Evolutionary conservation across 2,113 vertebrate species (phyloP).

Genomic region (Onychorhynchus coronatus): DNA sequence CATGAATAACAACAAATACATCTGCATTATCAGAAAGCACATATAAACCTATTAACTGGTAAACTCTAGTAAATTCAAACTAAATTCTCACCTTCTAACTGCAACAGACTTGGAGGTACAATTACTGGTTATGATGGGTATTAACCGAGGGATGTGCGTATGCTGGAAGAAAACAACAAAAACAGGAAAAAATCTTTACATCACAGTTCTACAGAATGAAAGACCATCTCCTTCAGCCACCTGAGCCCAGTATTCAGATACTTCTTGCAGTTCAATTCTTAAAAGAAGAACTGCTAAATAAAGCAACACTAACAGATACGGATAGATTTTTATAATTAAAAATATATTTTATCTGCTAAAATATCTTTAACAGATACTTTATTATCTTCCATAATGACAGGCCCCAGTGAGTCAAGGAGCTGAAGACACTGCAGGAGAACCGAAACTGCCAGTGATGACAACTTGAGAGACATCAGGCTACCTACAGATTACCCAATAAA

Average conservation of each 20-base stretch:
- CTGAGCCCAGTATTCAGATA: neutral
- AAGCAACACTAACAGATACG: neutral
- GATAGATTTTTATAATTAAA: neutral
- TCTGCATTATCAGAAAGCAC: neutral
- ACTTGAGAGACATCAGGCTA: neutral
- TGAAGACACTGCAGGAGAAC: neutral
- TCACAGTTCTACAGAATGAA: neutral
- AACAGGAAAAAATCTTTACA: neutral
- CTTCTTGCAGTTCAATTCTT: neutral
- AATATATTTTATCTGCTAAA: neutral
- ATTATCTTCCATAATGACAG: neutral
- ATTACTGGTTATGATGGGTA: constrained; percentile 98
- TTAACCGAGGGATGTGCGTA: constrained; percentile 94
- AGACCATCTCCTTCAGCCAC: neutral
- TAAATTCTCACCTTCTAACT: constrained; percentile 86
- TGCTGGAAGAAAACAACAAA: constrained; percentile 74
- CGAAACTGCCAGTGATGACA: neutral
- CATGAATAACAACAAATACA: neutral
- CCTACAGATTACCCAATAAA: neutral
- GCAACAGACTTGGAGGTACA: constrained; percentile 97
- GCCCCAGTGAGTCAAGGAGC: neutral
- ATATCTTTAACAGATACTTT: neutral
- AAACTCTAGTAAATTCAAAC: neutral
- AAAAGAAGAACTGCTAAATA: neutral
- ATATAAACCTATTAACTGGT: neutral